Evolutionary conservation across 2,797 vertebrate species (phyloP).

Genomic region (Galaxias olidus): DNA sequence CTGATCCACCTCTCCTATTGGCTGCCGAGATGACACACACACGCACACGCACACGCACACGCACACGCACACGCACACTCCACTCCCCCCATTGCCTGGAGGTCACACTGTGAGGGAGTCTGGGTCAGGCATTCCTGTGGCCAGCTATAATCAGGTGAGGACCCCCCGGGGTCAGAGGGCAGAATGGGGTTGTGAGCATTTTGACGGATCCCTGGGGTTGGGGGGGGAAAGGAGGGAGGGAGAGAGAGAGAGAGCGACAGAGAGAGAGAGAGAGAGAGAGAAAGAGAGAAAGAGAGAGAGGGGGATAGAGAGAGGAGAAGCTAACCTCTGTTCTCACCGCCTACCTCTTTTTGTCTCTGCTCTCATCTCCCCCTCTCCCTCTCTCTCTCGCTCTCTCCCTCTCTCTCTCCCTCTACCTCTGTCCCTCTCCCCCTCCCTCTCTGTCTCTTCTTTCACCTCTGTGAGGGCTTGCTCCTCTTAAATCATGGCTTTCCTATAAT

Average conservation of each 20-base stretch:
- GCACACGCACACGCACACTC: background rate
- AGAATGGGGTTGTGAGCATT: conserved; percentile 57
- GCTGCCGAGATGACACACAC: conserved; percentile 48
- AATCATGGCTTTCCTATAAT: conserved; percentile 49
- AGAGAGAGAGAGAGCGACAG: background rate
- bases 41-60: background rate
- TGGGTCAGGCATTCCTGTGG: conserved; percentile 60
- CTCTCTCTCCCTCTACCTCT: no score
- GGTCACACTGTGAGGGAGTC: background rate
- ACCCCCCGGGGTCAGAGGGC: background rate
- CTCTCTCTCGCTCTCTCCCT: background rate
- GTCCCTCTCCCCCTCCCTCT: conserved; percentile 17
- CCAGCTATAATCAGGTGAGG: conserved; percentile 58
- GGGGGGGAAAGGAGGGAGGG: background rate
- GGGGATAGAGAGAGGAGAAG: background rate
- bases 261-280: background rate
- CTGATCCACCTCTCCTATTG: conserved; percentile 58
- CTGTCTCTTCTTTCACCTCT: conserved; percentile 34
- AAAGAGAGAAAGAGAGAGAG: conserved; percentile 1
- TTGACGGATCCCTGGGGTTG: conserved; percentile 11
- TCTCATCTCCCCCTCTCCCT: background rate
- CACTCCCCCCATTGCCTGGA: background rate
- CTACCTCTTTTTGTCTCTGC: background rate
- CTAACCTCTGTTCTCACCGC: background rate
- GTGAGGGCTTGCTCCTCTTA: conserved; percentile 36